A percentile compares a stretch with the other conserved stretches of the same genome.
These are phyloP conservation scores for Chloroceryle inda DNA, from an alignment of 2,797 vertebrate genomes.

Conservation along the genomic window DNA sequence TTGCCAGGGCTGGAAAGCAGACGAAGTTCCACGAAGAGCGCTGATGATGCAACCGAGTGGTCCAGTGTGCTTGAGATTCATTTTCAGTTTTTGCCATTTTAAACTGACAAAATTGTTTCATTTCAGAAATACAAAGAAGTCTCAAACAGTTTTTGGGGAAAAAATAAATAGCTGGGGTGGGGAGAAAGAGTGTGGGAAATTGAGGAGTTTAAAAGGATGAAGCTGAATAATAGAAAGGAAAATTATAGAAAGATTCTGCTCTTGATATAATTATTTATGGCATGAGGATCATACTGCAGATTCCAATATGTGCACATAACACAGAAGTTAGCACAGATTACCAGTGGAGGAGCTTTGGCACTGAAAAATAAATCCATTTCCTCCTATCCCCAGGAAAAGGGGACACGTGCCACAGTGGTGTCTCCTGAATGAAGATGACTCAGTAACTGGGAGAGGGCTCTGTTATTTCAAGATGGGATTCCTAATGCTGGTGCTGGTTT, in stretches of 20 bases:
- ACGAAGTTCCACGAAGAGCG: background rate
- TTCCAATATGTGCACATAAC: background rate
- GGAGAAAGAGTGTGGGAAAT: background rate
- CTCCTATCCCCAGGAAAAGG: background rate
- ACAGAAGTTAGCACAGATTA: background rate
- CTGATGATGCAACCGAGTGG: accelerated
- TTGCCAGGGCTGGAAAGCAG: background rate
- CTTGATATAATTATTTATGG: background rate
- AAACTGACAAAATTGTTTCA: background rate
- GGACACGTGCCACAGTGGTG: background rate
- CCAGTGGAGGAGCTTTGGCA: background rate
- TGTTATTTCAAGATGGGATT: background rate
- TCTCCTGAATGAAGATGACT: background rate
- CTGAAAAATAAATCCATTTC: background rate
- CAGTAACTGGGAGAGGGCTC: background rate
- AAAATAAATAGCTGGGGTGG: background rate
- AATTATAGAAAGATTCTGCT: background rate
- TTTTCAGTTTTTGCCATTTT: background rate
- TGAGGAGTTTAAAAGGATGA: background rate
- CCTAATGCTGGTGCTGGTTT: background rate
- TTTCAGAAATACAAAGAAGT: background rate
- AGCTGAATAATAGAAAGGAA: background rate
- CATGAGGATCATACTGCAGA: background rate
- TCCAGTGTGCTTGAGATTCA: background rate
- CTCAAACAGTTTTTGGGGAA: background rate